Conservation (phyloP, 2,888 invertebrate species). For the Clistopyga incitator region DNA sequence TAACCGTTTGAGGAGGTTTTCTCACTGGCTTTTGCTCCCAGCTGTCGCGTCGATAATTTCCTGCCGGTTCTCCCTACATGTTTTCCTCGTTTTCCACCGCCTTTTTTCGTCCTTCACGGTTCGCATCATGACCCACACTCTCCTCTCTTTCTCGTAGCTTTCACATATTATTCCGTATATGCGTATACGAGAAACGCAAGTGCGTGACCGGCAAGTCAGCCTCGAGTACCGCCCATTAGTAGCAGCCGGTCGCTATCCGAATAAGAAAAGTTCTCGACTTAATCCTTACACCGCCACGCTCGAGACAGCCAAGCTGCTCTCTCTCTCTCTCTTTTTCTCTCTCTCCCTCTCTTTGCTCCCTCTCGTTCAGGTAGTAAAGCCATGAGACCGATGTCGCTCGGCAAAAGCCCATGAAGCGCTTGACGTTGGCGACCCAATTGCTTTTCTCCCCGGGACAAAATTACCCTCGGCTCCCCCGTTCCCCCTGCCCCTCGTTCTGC, state of each 20-base stretch:
- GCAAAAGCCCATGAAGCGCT: conserved; percentile 30
- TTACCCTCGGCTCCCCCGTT: conserved; percentile 46
- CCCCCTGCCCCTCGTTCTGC: conserved; percentile 12
- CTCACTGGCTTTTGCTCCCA: conserved; percentile 5
- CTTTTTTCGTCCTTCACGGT: background rate
- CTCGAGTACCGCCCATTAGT: conserved; percentile 71
- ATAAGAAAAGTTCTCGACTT: conserved; percentile 77
- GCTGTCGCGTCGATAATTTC: conserved; percentile 44
- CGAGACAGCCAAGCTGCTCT: conserved; percentile 17
- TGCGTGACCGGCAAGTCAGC: conserved; percentile 49
- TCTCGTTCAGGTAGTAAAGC: conserved; percentile 24
- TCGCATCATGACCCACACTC: background rate
- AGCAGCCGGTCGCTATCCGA: conserved; percentile 72
- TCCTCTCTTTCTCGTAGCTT: background rate
- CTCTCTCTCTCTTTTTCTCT: background rate
- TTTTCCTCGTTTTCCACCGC: conserved; percentile 21
- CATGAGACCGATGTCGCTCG: conserved; percentile 4
- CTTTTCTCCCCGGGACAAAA: conserved; percentile 58
- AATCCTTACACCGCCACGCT: conserved; percentile 61
- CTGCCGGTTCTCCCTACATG: background rate
- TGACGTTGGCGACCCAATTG: conserved; percentile 58
- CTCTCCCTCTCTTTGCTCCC: background rate
- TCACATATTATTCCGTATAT: conserved; percentile 10
- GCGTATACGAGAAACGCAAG: conserved; percentile 28
- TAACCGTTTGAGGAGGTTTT: background rate